Evolutionary conservation across 2,797 vertebrate species (phyloP).

Genomic region (Microcaecilia unicolor): DNA sequence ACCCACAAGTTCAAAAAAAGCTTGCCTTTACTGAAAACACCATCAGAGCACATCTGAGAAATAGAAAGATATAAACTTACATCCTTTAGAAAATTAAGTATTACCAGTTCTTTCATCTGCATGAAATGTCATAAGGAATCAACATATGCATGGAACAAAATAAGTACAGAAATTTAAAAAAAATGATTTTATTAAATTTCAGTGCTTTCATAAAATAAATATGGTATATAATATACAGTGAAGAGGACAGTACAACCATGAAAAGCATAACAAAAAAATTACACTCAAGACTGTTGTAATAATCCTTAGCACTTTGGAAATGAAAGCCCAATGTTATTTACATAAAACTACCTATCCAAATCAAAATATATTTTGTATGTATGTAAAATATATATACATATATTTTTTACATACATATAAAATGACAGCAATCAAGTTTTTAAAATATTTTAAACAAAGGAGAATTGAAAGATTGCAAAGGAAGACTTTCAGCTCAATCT

Average conservation of each 20-base stretch:
- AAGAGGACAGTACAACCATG: constrained; percentile 64
- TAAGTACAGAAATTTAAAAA: constrained; percentile 28
- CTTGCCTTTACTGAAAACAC: too few species aligned
- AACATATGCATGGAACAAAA: constrained; percentile 20
- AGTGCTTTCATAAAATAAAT: constrained; percentile 89
- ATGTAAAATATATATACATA: too few species aligned
- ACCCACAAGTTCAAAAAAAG: too few species aligned
- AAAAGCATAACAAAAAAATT: constrained; percentile 62
- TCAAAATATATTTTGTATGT: constrained; percentile 42
- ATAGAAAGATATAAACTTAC: constrained; percentile 1
- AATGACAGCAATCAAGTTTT: constrained; percentile 55
- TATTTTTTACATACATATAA: too few species aligned
- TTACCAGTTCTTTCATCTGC: not conserved
- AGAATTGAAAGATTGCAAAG: constrained; percentile 9
- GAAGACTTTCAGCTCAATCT: too few species aligned
- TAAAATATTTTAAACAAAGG: constrained; percentile 14
- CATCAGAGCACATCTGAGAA: too few species aligned
- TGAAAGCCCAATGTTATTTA: constrained; percentile 64
- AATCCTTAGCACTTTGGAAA: constrained; percentile 66
- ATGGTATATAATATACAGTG: constrained; percentile 62
- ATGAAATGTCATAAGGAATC: constrained; percentile 27
- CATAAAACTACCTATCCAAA: constrained; percentile 48
- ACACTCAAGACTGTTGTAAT: constrained; percentile 59
- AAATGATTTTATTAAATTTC: constrained; percentile 78
- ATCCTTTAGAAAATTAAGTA: constrained; percentile 7